phyloP scores from a whole-genome alignment of 2,113 vertebrate species.

The Bos javanicus region DNA sequence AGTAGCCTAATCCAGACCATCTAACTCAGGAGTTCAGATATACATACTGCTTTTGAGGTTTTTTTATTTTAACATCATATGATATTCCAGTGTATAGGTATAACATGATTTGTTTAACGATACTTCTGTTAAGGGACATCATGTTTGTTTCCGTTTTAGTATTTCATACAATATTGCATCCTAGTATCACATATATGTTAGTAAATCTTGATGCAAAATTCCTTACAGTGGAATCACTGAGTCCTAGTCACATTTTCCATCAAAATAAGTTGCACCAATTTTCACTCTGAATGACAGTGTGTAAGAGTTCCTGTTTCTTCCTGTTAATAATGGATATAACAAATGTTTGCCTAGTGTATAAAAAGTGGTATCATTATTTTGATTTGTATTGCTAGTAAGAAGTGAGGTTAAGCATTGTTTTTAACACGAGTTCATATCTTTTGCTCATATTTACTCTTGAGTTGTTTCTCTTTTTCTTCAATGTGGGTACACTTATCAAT shows the following conservation, averaged over 20 bases:
- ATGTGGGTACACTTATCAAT: neutral
- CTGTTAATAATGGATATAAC: neutral
- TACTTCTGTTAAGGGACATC: neutral
- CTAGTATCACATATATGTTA: neutral
- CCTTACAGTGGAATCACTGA: neutral
- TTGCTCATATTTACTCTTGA: neutral
- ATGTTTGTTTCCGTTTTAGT: neutral
- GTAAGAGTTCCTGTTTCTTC: neutral
- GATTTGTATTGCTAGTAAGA: neutral
- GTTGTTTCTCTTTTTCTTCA: neutral
- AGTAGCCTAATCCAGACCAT: neutral
- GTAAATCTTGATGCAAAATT: neutral
- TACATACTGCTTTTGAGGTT: neutral
- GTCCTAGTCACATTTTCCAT: neutral
- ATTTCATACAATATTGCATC: neutral
- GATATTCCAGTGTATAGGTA: neutral
- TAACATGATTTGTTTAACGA: neutral
- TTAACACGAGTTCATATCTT: neutral
- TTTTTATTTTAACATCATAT: neutral
- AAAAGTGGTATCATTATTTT: neutral
- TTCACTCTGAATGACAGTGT: neutral
- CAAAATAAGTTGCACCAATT: neutral
- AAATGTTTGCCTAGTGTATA: neutral
- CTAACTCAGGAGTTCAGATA: neutral
- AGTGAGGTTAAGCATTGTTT: neutral